Evolutionary conservation across 2,888 invertebrate species (phyloP).

Genomic region (Margaritifera margaritifera): DNA sequence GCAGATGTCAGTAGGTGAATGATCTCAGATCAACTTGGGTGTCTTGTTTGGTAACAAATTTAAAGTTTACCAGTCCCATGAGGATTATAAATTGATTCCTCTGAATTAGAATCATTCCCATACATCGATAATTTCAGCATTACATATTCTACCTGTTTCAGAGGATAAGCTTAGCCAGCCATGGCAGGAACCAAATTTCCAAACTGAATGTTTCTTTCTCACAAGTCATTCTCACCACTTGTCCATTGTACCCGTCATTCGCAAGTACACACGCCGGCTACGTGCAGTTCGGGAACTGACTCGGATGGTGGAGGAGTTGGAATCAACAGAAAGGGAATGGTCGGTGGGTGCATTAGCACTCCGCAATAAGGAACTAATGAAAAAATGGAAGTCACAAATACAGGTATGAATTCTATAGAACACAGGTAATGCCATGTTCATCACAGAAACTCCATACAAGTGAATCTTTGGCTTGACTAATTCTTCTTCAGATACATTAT

Average conservation of each 20-base stretch:
- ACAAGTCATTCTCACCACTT: constrained; percentile 95
- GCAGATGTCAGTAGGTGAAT: no score
- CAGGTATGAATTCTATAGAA: constrained; percentile 74
- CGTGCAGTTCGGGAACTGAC: constrained; percentile 88
- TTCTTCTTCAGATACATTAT: no score
- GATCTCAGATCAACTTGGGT: no score
- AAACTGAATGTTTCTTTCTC: constrained; percentile 97
- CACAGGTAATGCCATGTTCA: constrained; percentile 10
- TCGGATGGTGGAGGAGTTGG: constrained; percentile 68
- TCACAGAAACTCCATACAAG: no score
- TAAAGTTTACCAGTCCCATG: no score
- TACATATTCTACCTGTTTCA: constrained; percentile 10
- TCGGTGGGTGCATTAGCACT: constrained; percentile 48
- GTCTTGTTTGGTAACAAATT: no score
- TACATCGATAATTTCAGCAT: no score
- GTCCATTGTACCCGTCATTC: constrained; percentile 89
- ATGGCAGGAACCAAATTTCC: constrained; percentile 90
- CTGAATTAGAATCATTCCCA: no score
- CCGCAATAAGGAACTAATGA: constrained; percentile 86
- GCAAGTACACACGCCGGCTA: constrained; percentile 85
- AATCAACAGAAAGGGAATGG: constrained; percentile 77
- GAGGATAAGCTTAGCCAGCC: constrained; percentile 27
- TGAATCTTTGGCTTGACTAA: no score
- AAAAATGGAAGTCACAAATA: constrained; percentile 90
- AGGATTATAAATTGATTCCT: no score